These are phyloP conservation scores for Okamejei kenojei DNA, from an alignment of 2,797 vertebrate species.

Conservation along the genomic window DNA sequence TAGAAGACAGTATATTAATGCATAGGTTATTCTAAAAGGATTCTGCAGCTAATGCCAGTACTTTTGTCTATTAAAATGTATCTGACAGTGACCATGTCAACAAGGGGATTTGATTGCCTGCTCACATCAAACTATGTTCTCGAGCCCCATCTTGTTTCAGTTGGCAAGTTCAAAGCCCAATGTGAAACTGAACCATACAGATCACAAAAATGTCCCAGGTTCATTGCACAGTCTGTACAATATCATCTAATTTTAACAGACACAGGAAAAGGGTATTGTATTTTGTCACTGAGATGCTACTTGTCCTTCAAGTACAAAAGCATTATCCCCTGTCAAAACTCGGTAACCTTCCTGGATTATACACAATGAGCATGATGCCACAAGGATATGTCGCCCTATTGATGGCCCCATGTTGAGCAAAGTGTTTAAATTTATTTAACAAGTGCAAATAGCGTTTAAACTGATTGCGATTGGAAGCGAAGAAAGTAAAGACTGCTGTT, in stretches of 20 bases:
- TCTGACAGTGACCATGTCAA: neutral
- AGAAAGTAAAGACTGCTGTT: neutral
- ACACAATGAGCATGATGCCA: neutral
- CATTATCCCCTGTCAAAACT: neutral
- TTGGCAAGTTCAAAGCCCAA: neutral
- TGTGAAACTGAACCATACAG: neutral
- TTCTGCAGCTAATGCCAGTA: neutral
- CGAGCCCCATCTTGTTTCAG: neutral
- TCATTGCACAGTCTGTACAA: neutral
- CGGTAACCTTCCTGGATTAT: neutral
- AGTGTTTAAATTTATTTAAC: neutral
- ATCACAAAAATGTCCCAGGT: neutral
- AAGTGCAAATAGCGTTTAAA: neutral
- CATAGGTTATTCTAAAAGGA: neutral
- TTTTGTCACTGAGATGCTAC: neutral
- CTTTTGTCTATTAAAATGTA: neutral
- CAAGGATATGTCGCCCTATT: neutral
- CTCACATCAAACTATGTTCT: neutral
- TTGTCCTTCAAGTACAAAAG: neutral
- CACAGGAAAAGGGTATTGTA: neutral
- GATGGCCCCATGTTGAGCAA: neutral
- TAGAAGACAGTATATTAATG: neutral
- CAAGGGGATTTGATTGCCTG: neutral
- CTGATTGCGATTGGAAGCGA: neutral
- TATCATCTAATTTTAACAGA: slow-evolving; percentile 6